These are phyloP conservation scores for Pipistrellus nathusii DNA, from an alignment of 2,797 vertebrate species.

Conservation along the genomic window DNA sequence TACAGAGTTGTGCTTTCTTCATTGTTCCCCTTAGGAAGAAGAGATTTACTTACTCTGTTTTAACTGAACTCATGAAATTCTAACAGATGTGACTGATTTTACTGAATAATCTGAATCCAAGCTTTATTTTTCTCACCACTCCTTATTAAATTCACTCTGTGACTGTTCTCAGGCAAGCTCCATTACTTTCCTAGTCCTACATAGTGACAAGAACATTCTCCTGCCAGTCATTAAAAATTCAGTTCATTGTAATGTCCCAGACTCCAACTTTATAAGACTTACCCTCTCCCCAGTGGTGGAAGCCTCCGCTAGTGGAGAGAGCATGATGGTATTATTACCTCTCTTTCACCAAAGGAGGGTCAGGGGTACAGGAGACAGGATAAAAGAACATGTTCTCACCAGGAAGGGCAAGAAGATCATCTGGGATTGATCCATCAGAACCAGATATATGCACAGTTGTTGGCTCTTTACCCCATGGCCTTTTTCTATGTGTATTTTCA, in stretches of 20 bases:
- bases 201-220: conserved; percentile 30
- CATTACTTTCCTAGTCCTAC: not conserved
- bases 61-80: conserved; percentile 2
- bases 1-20: not conserved
- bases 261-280: not conserved
- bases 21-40: not conserved
- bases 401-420: not conserved
- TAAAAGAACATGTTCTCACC: not conserved
- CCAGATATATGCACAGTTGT: not conserved
- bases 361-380: not conserved
- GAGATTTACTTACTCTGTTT: not conserved
- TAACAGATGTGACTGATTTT: conserved; percentile 5
- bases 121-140: not conserved
- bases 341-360: not conserved
- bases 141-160: not conserved
- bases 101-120: not conserved
- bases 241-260: not conserved
- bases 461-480: not conserved
- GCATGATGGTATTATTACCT: not conserved
- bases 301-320: not conserved
- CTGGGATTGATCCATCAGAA: not conserved
- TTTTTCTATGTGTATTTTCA: conserved; percentile 1
- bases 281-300: not conserved
- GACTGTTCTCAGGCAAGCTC: not conserved
- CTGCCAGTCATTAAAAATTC: conserved; percentile 27